Evolutionary conservation across 1,140 invertebrate species (phyloP).

Genomic region (Drosophila repletoides): DNA sequence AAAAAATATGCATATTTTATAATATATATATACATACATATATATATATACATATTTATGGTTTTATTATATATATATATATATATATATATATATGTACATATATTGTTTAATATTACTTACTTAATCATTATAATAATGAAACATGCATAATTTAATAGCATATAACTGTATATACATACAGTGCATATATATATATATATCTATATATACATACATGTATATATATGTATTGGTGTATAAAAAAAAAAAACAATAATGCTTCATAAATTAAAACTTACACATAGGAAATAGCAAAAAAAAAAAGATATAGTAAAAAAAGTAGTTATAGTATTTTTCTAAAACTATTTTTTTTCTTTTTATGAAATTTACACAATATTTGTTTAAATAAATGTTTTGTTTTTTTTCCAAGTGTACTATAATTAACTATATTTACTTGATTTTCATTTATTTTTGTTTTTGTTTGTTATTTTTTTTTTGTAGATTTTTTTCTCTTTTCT

Average conservation of each 20-base stretch:
- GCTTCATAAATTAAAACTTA: constrained; percentile 59
- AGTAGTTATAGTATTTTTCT: constrained; percentile 34
- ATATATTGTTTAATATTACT: constrained; percentile 25
- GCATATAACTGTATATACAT: constrained; percentile 22
- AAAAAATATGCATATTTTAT: constrained; percentile 69
- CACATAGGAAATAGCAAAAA: constrained; percentile 50
- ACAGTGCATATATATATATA: neutral
- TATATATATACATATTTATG: constrained; percentile 8
- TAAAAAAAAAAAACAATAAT: constrained; percentile 43
- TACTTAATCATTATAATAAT: constrained; percentile 38
- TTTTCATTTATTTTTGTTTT: constrained; percentile 28
- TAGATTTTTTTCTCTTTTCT: constrained; percentile 56
- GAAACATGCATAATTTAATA: constrained; percentile 43
- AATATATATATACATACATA: constrained; percentile 23
- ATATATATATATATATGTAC: constrained; percentile 31
- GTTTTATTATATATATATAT: constrained; percentile 11
- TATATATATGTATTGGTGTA: constrained; percentile 10
- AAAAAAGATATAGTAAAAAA: constrained; percentile 40
- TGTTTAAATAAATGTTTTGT: constrained; percentile 55
- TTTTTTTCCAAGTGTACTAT: constrained; percentile 36
- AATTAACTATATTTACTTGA: constrained; percentile 34
- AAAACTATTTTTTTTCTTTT: constrained; percentile 45
- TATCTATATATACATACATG: constrained; percentile 12
- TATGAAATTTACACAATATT: constrained; percentile 75
- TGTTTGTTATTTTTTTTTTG: constrained; percentile 27